Evolutionary conservation across 2,888 invertebrate species (phyloP), one percentile per base, ranked within the genome.

Genomic region (Watsonalla cultraria): DNA sequence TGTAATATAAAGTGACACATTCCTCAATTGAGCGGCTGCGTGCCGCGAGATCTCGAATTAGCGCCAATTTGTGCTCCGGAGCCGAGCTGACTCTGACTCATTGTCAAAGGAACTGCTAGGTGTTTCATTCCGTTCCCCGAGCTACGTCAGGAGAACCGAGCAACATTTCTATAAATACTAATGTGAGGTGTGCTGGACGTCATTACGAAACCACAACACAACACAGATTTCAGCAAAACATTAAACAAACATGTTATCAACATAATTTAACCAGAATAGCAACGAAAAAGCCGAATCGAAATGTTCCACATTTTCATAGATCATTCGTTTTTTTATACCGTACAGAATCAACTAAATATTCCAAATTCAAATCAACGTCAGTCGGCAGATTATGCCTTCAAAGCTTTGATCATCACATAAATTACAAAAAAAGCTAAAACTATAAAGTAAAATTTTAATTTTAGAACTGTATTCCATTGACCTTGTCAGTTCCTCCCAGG

Each of bases 21-120:
- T 86, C 86, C 82, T 88, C 89, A 90, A 90, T 90, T 88, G 88
- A 82, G 80, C 76, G 69, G 68, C 80, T 75, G 78, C 80, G 80
- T 70, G 73, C 74, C 70, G 74, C 76, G 79, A 78, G 83, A 82
- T 84, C 86, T 84, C 85, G 74, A 90, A 90, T 90, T 90, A 90
- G 86, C 87, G 76, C 80, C 87, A 90, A 90, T 90, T 90, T 86
- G 76, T 78, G 84, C 78, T 83, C 88, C 84, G 84, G 70, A 37
- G 37, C 8, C 7, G 37, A 37, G 37, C 37, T 37, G 37, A 37
- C 9, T 78, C 81, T 83, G 84, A 81, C 71, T 89, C 88, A 90
- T 72, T 66, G 66, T 66, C 68, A 58, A 56, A 54, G 52, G 54
- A 48, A 50, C 51, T 52, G 53, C 58, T 60, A 65, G 60, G 65